Evolutionary conservation across 2,797 vertebrate genomes (phyloP).

Genomic region (Crocidura indochinensis): DNA sequence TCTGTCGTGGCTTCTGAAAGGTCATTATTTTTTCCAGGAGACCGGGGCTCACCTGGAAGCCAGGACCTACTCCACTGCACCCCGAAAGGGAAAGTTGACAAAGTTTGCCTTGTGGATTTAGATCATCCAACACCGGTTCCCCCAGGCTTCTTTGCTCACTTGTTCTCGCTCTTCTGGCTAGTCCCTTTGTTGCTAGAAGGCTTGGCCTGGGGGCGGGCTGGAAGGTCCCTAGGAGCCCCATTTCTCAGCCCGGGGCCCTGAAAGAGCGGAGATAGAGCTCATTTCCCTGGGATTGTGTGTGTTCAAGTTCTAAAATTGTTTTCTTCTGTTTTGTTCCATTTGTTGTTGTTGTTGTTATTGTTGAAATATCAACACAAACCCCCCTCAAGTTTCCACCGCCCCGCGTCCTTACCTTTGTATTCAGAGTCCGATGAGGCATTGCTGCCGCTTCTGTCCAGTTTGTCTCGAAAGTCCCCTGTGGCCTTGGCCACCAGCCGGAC

Average conservation of each 20-base stretch:
- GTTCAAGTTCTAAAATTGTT: background rate
- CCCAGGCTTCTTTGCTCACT: no score
- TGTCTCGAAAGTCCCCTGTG: conserved; percentile 96
- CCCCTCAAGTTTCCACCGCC: background rate
- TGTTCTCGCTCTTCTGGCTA: background rate
- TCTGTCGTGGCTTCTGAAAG: no score
- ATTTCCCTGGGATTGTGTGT: accelerated
- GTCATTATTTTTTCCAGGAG: background rate
- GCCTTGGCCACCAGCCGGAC: conserved; percentile 93
- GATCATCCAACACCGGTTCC: background rate
- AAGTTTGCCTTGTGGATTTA: conserved; percentile 73
- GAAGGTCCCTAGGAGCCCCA: background rate
- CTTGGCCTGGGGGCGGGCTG: background rate
- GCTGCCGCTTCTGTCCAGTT: conserved; percentile 95
- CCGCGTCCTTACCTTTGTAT: conserved; percentile 95
- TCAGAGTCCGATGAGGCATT: conserved; percentile 97
- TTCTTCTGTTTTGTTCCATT: background rate
- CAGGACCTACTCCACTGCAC: background rate
- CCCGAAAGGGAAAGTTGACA: conserved; percentile 44
- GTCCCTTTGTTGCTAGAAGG: conserved; percentile 49
- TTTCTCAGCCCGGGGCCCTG: background rate
- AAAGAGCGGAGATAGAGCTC: background rate
- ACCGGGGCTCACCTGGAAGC: background rate
- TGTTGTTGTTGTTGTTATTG: background rate
- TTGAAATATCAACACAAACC: background rate